Conservation (phyloP, 2,888 invertebrate species). For the Luperina nickerlii region DNA sequence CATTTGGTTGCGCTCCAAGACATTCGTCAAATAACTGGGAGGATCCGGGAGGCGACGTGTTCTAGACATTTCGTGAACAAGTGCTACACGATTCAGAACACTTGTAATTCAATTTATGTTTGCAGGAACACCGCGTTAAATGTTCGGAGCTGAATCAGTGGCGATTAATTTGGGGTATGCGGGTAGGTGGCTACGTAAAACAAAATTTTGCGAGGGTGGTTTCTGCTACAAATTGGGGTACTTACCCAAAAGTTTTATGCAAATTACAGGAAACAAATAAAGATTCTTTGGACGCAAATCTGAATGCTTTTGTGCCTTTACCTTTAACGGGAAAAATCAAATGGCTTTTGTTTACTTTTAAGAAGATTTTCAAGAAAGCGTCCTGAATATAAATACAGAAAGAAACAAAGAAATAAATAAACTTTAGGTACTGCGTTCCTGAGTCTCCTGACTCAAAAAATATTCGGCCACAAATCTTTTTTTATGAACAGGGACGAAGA, state of each 20-base stretch:
- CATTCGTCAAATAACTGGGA: slow-evolving; percentile 76
- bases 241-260: slow-evolving; percentile 34
- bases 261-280: slow-evolving; percentile 39
- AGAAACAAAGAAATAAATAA: background rate
- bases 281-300: slow-evolving; percentile 9
- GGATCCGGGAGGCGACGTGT: slow-evolving; percentile 52
- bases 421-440: background rate
- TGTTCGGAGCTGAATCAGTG: slow-evolving; percentile 52
- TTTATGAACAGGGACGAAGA: slow-evolving; percentile 34
- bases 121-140: slow-evolving; percentile 60
- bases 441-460: slow-evolving; percentile 8
- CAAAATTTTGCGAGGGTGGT: slow-evolving; percentile 16
- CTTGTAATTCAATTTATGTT: slow-evolving; percentile 70
- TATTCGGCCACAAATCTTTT: slow-evolving; percentile 23
- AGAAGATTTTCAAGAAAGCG: background rate
- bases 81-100: slow-evolving; percentile 64
- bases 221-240: slow-evolving; percentile 38
- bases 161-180: slow-evolving; percentile 49
- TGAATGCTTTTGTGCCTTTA: slow-evolving; percentile 5
- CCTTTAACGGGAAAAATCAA: background rate
- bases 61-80: slow-evolving; percentile 64
- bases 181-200: slow-evolving; percentile 31
- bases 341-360: slow-evolving; percentile 11
- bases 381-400: background rate
- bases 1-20: slow-evolving; percentile 76